Conservation (phyloP, 2,113 vertebrate species). For the Thomomys bottae region DNA sequence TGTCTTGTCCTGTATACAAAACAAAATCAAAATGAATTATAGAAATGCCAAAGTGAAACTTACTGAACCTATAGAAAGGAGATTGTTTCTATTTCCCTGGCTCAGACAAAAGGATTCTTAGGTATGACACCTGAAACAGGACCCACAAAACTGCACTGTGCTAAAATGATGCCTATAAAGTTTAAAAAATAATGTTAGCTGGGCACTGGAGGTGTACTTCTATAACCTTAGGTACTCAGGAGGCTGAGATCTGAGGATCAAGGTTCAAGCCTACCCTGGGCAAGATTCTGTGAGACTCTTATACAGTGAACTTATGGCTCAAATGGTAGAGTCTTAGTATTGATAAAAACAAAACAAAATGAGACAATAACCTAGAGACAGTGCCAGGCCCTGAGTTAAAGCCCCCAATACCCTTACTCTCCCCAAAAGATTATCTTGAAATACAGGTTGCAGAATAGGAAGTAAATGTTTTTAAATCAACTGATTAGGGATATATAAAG, state of each 20-base stretch:
- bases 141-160: background rate
- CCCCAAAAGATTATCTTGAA: background rate
- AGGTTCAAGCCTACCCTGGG: too few species aligned
- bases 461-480: slow-evolving; percentile 10
- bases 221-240: too few species aligned
- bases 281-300: too few species aligned
- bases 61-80: too few species aligned
- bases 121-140: background rate
- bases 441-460: background rate
- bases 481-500: background rate
- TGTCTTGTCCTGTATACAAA: background rate
- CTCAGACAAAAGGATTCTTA: background rate
- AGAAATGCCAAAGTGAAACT: background rate
- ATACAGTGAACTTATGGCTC: too few species aligned
- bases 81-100: background rate
- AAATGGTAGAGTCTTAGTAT: too few species aligned
- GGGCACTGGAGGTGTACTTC: too few species aligned
- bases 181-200: too few species aligned
- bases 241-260: too few species aligned
- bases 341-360: too few species aligned
- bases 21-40: background rate
- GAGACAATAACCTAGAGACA: too few species aligned
- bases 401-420: background rate
- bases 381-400: too few species aligned
- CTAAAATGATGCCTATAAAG: background rate